These are phyloP conservation scores for Palaemon carinicauda DNA, from an alignment of 1,140 invertebrate genomes.

Conservation along the genomic window DNA sequence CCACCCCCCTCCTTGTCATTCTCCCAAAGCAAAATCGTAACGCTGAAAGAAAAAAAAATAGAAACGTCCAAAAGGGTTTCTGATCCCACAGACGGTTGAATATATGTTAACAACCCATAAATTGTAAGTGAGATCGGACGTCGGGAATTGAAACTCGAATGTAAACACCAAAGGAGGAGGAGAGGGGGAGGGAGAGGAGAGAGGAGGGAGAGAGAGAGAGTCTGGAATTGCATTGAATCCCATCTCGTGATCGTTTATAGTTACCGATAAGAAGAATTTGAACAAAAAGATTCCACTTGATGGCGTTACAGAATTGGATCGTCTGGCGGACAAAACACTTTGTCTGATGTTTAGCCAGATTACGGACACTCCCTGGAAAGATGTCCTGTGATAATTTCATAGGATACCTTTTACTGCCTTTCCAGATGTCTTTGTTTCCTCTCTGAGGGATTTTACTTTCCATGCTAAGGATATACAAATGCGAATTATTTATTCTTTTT, in stretches of 20 bases:
- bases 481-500: no score
- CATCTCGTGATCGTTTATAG: conserved; percentile 16
- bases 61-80: background rate
- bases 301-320: conserved; percentile 51
- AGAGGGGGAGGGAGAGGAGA: background rate
- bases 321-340: conserved; percentile 12
- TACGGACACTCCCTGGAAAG: no score
- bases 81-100: background rate
- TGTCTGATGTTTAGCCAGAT: background rate
- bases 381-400: no score
- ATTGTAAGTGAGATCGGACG: background rate
- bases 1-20: no score
- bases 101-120: conserved; percentile 15
- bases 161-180: background rate
- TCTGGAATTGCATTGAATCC: conserved; percentile 20
- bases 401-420: no score
- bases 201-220: background rate
- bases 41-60: background rate
- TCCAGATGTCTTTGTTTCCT: no score
- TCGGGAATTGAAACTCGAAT: conserved; percentile 27
- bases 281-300: conserved; percentile 36
- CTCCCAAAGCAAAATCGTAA: background rate
- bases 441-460: no score
- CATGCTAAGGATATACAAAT: no score
- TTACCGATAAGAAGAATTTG: conserved; percentile 51